Percentiles rank a stretch among this genome's conserved stretches.
These are phyloP conservation scores for Nebria salina DNA, from an alignment of 2,888 invertebrate genomes.

Conservation along the genomic window DNA sequence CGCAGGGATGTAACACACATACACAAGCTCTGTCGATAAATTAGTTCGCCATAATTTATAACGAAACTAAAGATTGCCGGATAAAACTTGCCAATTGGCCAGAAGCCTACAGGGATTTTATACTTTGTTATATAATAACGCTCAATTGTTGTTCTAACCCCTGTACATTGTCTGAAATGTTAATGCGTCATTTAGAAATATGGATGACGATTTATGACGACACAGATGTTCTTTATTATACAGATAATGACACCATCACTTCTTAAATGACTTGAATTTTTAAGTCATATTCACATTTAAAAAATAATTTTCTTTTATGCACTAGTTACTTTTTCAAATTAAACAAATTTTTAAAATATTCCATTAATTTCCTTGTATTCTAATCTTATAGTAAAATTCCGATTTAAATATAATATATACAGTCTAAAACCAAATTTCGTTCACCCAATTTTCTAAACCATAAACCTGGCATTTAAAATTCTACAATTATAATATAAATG, in stretches of 20 bases:
- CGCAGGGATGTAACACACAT: slow-evolving; percentile 40
- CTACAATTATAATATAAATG: slow-evolving; percentile 65
- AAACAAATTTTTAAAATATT: too few species aligned
- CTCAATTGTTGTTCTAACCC: background rate
- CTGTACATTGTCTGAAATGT: background rate
- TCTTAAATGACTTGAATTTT: too few species aligned
- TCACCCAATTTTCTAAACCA: slow-evolving; percentile 59
- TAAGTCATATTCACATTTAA: too few species aligned
- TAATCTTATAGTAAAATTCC: too few species aligned
- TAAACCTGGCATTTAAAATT: slow-evolving; percentile 62
- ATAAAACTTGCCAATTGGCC: slow-evolving; percentile 22
- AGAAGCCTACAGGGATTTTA: slow-evolving; percentile 8
- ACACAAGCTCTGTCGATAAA: slow-evolving; percentile 58
- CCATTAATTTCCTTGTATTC: too few species aligned
- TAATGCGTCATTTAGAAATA: background rate
- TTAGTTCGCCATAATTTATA: slow-evolving; percentile 54
- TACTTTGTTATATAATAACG: slow-evolving; percentile 1
- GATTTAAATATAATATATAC: too few species aligned
- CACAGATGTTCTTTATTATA: background rate
- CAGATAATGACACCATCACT: background rate
- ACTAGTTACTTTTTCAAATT: too few species aligned
- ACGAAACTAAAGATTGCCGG: slow-evolving; percentile 45
- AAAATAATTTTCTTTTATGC: too few species aligned
- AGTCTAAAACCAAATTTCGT: slow-evolving; percentile 10
- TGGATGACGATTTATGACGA: background rate